Percentiles rank a stretch among this genome's conserved stretches.
These are phyloP conservation scores for Hybognathus amarus DNA, from an alignment of 2,797 vertebrate genomes.

Conservation along the genomic window DNA sequence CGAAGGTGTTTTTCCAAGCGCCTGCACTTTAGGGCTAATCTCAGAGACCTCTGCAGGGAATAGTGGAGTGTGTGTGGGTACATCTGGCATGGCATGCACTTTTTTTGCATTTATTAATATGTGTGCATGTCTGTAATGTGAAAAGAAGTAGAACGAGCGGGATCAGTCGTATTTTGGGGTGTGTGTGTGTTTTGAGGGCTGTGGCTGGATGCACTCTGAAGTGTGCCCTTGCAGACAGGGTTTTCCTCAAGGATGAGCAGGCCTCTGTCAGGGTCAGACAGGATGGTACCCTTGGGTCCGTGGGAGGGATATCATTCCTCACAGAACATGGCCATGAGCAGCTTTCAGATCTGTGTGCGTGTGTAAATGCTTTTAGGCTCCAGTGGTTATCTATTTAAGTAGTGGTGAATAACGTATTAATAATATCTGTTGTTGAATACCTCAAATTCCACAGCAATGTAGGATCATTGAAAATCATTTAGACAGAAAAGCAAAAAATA, in stretches of 20 bases:
- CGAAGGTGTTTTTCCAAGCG: conserved; percentile 50
- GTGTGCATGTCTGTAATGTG: not conserved
- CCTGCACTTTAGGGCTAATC: conserved; percentile 36
- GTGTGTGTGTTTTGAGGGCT: conserved; percentile 35
- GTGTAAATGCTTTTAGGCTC: conserved; percentile 15
- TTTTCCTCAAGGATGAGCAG: conserved; percentile 45
- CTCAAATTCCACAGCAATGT: not conserved
- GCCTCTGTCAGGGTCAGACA: conserved; percentile 52
- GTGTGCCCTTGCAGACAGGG: conserved; percentile 45
- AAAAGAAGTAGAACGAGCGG: not conserved
- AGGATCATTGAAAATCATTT: not conserved
- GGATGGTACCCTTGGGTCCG: conserved; percentile 53
- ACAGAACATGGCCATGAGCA: conserved; percentile 42
- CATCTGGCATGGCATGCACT: not conserved
- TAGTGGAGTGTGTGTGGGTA: not conserved
- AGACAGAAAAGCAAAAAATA: not conserved
- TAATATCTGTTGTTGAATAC: not conserved
- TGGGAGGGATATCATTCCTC: conserved; percentile 59
- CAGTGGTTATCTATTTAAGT: conserved; percentile 16
- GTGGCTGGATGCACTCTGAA: conserved; percentile 22
- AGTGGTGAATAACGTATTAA: not conserved
- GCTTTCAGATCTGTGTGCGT: conserved; percentile 21
- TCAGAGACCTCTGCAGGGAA: not conserved
- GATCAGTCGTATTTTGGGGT: conserved; percentile 4
- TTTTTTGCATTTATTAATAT: conserved; percentile 18